Conservation (phyloP, 2,113 vertebrate genomes). For the Stomatorhinus ivindoensis region DNA sequence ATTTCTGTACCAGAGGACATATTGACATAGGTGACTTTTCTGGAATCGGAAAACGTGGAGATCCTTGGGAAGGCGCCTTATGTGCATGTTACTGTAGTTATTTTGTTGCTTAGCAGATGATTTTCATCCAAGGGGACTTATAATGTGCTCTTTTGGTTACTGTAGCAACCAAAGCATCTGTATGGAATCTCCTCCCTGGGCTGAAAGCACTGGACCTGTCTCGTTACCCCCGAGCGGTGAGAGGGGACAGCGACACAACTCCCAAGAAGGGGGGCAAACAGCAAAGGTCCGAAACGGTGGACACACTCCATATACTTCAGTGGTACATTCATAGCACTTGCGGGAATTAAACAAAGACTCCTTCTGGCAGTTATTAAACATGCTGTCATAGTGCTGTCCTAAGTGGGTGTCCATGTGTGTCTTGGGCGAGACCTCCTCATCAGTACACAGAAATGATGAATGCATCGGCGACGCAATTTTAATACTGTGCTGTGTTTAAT, state of each 20-base stretch:
- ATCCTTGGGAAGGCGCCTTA: not conserved
- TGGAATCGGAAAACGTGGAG: not conserved
- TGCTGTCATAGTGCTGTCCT: not conserved
- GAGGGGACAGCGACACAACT: not conserved
- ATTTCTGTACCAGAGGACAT: not conserved
- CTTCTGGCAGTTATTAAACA: not conserved
- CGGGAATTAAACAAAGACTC: constrained; percentile 1
- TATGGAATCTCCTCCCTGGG: not conserved
- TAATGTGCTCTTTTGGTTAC: not conserved
- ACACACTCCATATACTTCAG: not conserved
- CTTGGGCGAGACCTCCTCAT: not conserved
- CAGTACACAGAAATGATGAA: not conserved
- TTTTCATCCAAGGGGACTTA: not conserved
- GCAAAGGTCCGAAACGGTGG: not conserved
- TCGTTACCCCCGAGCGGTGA: not conserved
- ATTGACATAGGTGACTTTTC: not conserved
- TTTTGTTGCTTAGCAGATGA: not conserved
- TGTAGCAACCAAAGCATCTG: not conserved
- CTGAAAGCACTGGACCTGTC: not conserved
- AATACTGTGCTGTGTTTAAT: not conserved
- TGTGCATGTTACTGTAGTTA: not conserved
- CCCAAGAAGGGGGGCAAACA: not conserved
- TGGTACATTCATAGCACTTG: not conserved
- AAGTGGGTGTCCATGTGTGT: not conserved
- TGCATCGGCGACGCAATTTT: not conserved